These are phyloP conservation scores for Triplophysa yarkandensis DNA, from an alignment of 2,797 vertebrate species.

Conservation along the genomic window DNA sequence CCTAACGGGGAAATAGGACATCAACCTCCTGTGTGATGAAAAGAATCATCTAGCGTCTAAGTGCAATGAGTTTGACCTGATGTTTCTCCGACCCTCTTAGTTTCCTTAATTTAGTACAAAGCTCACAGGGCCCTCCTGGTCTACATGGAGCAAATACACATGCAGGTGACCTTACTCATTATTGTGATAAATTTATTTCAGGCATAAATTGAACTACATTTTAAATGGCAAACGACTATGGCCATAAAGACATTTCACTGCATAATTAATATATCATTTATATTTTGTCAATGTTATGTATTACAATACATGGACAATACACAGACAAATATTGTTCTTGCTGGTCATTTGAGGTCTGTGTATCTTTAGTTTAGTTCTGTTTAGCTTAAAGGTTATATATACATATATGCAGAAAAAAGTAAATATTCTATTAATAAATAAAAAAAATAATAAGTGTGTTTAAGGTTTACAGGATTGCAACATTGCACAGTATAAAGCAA, in stretches of 20 bases:
- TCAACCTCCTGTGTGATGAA: conserved; percentile 25
- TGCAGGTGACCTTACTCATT: conserved; percentile 65
- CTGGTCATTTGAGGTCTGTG: not conserved
- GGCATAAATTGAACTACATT: conserved; percentile 74
- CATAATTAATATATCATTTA: conserved; percentile 68
- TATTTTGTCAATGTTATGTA: conserved; percentile 64
- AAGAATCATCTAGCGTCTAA: conserved; percentile 36
- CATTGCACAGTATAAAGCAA: not conserved
- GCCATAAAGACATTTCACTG: conserved; percentile 60
- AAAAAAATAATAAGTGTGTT: not conserved
- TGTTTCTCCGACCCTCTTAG: conserved; percentile 46
- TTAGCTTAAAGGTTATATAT: not conserved
- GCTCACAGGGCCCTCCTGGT: conserved; percentile 49
- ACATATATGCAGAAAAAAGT: too few relatives aligned
- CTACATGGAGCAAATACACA: conserved; percentile 55
- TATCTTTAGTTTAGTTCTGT: not conserved
- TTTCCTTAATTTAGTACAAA: conserved; percentile 54
- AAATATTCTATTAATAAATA: too few relatives aligned
- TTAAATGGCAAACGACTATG: conserved; percentile 76
- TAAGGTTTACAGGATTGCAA: not conserved
- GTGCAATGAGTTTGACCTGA: conserved; percentile 40
- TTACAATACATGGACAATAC: conserved; percentile 57
- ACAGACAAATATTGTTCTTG: conserved; percentile 4
- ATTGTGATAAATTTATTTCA: conserved; percentile 73
- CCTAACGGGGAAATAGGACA: conserved; percentile 29